phyloP scores from a whole-genome alignment of 2,888 invertebrate species.

The Drosophila cyrtoloma region DNA sequence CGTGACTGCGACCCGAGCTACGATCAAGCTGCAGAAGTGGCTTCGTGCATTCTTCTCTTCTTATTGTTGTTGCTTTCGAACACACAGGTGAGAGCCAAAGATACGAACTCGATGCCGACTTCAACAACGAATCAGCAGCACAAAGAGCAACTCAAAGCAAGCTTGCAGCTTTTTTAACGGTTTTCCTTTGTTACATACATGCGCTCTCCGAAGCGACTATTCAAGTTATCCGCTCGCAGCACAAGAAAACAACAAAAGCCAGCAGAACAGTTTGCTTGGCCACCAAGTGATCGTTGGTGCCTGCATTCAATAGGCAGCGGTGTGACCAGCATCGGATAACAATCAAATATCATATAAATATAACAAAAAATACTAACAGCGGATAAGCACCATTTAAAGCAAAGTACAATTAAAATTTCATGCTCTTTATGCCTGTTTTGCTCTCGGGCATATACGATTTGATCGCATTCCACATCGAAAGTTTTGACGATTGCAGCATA shows the following conservation, averaged over 20 bases:
- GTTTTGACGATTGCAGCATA: background rate
- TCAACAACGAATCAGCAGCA: slow-evolving; percentile 34
- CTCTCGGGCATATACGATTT: background rate
- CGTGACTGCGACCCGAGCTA: slow-evolving; percentile 32
- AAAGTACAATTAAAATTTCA: background rate
- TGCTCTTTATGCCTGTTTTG: background rate
- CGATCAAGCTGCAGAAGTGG: slow-evolving; percentile 46
- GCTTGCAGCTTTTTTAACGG: slow-evolving; percentile 52
- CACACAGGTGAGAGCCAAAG: slow-evolving; percentile 42
- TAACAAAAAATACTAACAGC: background rate
- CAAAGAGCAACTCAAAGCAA: slow-evolving; percentile 27
- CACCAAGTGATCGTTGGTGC: slow-evolving; percentile 40
- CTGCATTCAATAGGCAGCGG: slow-evolving; percentile 32
- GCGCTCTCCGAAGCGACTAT: slow-evolving; percentile 11
- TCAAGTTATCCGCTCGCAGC: background rate
- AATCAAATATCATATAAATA: slow-evolving; percentile 3
- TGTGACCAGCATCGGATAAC: slow-evolving; percentile 27
- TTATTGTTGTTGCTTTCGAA: slow-evolving; percentile 17
- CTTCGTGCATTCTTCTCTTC: slow-evolving; percentile 39
- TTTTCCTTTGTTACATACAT: slow-evolving; percentile 20
- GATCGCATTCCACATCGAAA: background rate
- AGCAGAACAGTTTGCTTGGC: slow-evolving; percentile 4
- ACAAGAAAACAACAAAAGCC: slow-evolving; percentile 14
- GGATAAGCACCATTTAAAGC: background rate
- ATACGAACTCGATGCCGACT: slow-evolving; percentile 13